Percentiles rank a stretch among this genome's conserved stretches.
Evolutionary conservation across 2,797 vertebrate genomes (phyloP).

Genomic region (Sebastes cheni): DNA sequence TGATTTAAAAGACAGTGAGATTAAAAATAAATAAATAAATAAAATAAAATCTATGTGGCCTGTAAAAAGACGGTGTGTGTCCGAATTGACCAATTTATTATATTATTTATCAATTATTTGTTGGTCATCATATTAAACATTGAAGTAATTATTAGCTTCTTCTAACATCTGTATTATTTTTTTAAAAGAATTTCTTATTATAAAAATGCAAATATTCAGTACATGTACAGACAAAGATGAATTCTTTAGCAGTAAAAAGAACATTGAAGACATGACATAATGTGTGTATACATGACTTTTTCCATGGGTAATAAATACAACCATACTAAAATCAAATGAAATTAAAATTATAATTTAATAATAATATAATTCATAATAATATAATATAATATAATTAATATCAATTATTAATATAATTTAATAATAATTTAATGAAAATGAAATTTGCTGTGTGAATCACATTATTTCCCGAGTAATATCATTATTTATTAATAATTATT

Average conservation of each 20-base stretch:
- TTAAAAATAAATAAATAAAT: background rate
- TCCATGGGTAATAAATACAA: background rate
- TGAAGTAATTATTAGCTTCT: background rate
- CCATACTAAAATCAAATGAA: background rate
- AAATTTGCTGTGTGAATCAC: too few relatives aligned
- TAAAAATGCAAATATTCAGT: background rate
- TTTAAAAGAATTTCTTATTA: background rate
- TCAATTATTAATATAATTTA: too few relatives aligned
- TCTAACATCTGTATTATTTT: background rate
- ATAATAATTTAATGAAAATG: too few relatives aligned
- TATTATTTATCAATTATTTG: background rate
- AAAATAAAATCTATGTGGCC: background rate
- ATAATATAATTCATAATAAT: too few relatives aligned
- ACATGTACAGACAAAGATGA: background rate
- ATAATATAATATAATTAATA: too few relatives aligned
- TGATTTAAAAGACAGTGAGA: background rate
- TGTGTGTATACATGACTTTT: background rate
- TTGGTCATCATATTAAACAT: background rate
- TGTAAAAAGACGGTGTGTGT: background rate
- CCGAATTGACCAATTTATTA: background rate
- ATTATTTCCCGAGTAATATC: rapidly evolving
- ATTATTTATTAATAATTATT: too few relatives aligned
- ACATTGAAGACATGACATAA: background rate
- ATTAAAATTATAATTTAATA: too few relatives aligned
- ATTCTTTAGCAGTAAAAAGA: background rate